A percentile compares a stretch with the other conserved stretches of the same genome.
Conservation (phyloP, 2,113 vertebrate genomes). For the Ammodytes marinus region DNA sequence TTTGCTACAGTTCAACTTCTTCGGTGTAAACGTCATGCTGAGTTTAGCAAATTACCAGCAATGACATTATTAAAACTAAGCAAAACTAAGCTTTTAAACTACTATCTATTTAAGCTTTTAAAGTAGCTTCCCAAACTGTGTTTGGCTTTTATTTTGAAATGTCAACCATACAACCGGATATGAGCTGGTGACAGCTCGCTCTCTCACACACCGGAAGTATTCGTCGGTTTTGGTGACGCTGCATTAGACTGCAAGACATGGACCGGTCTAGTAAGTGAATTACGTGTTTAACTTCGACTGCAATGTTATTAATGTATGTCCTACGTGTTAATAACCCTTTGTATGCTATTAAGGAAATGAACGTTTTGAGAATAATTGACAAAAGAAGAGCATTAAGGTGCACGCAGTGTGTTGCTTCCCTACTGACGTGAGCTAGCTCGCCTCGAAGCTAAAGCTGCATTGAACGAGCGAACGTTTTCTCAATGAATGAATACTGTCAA, state of each 20-base stretch:
- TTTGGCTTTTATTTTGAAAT: constrained; percentile 67
- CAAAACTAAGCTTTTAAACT: too few species aligned
- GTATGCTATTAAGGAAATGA: background rate
- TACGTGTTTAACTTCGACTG: background rate
- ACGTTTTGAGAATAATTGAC: background rate
- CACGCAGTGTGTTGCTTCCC: constrained; percentile 9
- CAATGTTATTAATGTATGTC: accelerated
- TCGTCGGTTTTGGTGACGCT: constrained; percentile 83
- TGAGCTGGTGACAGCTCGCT: constrained; percentile 1
- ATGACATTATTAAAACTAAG: too few species aligned
- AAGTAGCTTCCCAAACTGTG: too few species aligned
- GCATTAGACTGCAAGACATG: constrained; percentile 84
- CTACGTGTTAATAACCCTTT: background rate
- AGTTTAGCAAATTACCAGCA: too few species aligned
- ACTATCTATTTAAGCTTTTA: too few species aligned
- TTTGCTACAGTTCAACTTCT: too few species aligned
- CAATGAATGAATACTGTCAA: constrained; percentile 49
- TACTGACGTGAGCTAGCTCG: constrained; percentile 36
- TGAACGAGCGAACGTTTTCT: constrained; percentile 15
- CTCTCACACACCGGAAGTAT: constrained; percentile 76
- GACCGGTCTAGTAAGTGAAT: constrained; percentile 81
- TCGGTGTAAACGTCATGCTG: too few species aligned
- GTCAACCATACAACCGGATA: constrained; percentile 36
- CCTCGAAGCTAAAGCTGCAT: constrained; percentile 26
- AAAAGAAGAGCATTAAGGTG: background rate